Conservation (phyloP, 2,797 vertebrate genomes). For the Antennarius maculatus region DNA sequence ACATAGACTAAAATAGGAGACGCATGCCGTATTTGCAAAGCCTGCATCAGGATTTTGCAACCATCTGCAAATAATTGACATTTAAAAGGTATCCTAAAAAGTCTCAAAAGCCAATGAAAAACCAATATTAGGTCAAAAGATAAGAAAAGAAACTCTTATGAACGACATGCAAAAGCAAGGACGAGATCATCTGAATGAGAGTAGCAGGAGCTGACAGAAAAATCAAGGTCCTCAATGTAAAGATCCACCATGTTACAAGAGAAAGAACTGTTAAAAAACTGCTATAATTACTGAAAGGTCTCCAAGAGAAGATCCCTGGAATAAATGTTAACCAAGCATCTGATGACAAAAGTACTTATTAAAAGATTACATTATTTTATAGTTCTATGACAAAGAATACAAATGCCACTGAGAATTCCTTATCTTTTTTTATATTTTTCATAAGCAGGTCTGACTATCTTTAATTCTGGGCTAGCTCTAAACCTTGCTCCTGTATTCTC, state of each 20-base stretch:
- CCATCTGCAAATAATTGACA: constrained; percentile 35
- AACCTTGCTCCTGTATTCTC: too few relatives aligned
- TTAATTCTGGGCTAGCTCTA: background rate
- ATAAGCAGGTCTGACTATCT: background rate
- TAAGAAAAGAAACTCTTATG: constrained; percentile 2
- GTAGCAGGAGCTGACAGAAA: too few relatives aligned
- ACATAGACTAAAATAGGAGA: constrained; percentile 50
- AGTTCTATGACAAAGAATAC: constrained; percentile 6
- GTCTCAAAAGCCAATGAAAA: constrained; percentile 34
- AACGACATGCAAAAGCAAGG: background rate
- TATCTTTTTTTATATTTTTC: constrained; percentile 5
- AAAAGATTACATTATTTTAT: constrained; percentile 13
- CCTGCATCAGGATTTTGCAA: constrained; percentile 1
- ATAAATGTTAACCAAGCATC: background rate
- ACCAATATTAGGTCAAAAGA: constrained; percentile 20
- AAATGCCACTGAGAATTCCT: background rate
- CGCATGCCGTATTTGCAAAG: constrained; percentile 34
- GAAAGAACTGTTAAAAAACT: too few relatives aligned
- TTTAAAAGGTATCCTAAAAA: constrained; percentile 36
- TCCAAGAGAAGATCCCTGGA: background rate
- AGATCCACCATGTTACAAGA: too few relatives aligned
- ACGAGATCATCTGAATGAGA: too few relatives aligned
- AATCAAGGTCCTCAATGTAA: too few relatives aligned
- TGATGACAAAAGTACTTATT: constrained; percentile 16
- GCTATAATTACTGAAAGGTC: too few relatives aligned